Percentiles rank a stretch among this genome's conserved stretches.
Evolutionary conservation across 2,797 vertebrate species (phyloP).

Genomic region (Setipinna tenuifilis): DNA sequence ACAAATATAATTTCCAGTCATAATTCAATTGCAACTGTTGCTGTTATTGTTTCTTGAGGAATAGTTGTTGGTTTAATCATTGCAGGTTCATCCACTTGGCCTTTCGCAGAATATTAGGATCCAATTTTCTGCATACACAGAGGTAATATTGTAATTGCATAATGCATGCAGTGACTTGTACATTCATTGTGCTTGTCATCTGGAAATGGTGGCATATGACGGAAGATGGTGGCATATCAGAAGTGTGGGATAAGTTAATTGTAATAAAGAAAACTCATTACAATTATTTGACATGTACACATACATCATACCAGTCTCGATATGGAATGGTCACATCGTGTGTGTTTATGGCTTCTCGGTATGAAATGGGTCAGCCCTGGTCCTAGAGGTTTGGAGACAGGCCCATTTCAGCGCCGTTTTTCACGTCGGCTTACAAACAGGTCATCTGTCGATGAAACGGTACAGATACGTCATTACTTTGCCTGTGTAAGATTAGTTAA

Average conservation of each 20-base stretch:
- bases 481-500: background rate
- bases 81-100: background rate
- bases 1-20: background rate
- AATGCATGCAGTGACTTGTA: background rate
- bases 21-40: background rate
- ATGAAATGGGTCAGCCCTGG: background rate
- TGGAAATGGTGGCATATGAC: too few species aligned
- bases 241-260: too few species aligned
- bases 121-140: background rate
- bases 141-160: background rate
- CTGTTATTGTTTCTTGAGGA: conserved; percentile 1
- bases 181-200: too few species aligned
- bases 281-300: background rate
- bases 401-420: background rate
- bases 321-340: too few species aligned
- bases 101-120: background rate
- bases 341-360: too few species aligned
- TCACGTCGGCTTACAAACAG: too few species aligned
- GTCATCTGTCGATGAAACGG: too few species aligned
- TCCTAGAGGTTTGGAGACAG: background rate
- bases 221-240: too few species aligned
- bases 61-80: background rate
- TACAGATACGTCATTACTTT: too few species aligned
- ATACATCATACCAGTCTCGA: too few species aligned
- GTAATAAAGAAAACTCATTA: background rate